Percentiles rank a stretch among this genome's conserved stretches.
These are phyloP conservation scores for Cephonodes hylas DNA, from an alignment of 2,888 invertebrate species.

Conservation along the genomic window DNA sequence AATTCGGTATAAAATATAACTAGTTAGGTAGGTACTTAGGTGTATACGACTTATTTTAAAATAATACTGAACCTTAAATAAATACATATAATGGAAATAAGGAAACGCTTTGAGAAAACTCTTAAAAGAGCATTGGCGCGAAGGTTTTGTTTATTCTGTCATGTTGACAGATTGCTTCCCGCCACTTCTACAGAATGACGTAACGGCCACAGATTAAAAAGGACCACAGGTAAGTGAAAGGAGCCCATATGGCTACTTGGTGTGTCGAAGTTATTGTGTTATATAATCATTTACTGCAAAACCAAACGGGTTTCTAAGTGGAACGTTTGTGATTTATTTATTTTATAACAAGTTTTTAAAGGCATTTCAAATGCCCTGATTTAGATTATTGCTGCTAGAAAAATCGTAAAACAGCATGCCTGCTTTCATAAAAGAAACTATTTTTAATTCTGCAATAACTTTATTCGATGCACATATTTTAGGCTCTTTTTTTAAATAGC, in stretches of 20 bases:
- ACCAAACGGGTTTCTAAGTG: constrained; percentile 28
- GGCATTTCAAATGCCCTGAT: constrained; percentile 8
- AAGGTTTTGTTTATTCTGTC: not conserved
- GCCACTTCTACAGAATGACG: not conserved
- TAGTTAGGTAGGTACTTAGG: too few relatives aligned
- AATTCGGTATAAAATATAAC: too few relatives aligned
- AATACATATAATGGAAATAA: not conserved
- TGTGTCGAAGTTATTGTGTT: constrained; percentile 10
- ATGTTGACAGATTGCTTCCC: not conserved
- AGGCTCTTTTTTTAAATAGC: too few relatives aligned
- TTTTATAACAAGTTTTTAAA: constrained; percentile 8
- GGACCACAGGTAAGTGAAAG: constrained; percentile 55
- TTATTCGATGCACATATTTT: too few relatives aligned
- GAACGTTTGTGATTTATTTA: constrained; percentile 27
- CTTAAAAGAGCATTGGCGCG: not conserved
- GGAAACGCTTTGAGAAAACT: not conserved
- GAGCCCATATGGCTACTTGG: constrained; percentile 29
- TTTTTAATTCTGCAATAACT: too few relatives aligned
- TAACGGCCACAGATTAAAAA: constrained; percentile 44
- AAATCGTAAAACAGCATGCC: not conserved
- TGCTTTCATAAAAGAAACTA: too few relatives aligned
- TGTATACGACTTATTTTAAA: too few relatives aligned
- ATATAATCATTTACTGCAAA: constrained; percentile 12
- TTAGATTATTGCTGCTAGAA: not conserved
- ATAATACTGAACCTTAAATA: not conserved